Conservation (phyloP, 1,140 invertebrate species). For the Zaprionus kolodkinae region DNA sequence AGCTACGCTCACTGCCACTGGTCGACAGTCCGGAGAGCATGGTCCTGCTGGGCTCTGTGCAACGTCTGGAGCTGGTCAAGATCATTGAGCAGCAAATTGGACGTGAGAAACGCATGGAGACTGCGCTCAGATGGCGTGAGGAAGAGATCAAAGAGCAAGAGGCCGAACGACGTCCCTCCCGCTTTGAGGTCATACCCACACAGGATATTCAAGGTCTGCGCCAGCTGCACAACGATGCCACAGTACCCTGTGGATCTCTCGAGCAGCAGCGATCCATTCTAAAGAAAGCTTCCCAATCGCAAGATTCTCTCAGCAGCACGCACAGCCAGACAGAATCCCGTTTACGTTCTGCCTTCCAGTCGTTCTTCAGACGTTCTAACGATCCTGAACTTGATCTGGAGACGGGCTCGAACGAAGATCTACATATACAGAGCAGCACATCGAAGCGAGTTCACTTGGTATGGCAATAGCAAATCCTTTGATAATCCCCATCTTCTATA, state of each 20-base stretch:
- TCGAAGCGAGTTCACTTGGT: constrained; percentile 89
- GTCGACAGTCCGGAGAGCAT: constrained; percentile 96
- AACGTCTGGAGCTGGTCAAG: constrained; percentile 94
- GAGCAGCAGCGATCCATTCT: constrained; percentile 92
- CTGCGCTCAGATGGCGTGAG: constrained; percentile 86
- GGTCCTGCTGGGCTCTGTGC: constrained; percentile 97
- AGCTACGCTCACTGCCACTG: constrained; percentile 92
- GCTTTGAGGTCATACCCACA: constrained; percentile 88
- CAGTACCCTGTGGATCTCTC: constrained; percentile 57
- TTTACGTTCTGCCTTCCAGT: constrained; percentile 94
- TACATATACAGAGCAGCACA: constrained; percentile 85
- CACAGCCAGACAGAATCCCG: constrained; percentile 92
- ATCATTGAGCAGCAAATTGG: constrained; percentile 95
- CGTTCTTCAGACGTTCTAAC: constrained; percentile 93
- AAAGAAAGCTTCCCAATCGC: constrained; percentile 91
- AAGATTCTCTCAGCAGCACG: constrained; percentile 85
- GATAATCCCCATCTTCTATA: background rate
- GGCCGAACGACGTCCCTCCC: constrained; percentile 86
- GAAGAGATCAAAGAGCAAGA: constrained; percentile 82
- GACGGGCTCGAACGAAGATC: constrained; percentile 76
- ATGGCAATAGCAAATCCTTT: background rate
- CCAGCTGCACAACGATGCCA: constrained; percentile 80
- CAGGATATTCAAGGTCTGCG: constrained; percentile 86
- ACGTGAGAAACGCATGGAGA: constrained; percentile 91
- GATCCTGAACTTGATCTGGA: constrained; percentile 88